Conservation (phyloP, 2,797 vertebrate species). For the Cuniculus paca region DNA sequence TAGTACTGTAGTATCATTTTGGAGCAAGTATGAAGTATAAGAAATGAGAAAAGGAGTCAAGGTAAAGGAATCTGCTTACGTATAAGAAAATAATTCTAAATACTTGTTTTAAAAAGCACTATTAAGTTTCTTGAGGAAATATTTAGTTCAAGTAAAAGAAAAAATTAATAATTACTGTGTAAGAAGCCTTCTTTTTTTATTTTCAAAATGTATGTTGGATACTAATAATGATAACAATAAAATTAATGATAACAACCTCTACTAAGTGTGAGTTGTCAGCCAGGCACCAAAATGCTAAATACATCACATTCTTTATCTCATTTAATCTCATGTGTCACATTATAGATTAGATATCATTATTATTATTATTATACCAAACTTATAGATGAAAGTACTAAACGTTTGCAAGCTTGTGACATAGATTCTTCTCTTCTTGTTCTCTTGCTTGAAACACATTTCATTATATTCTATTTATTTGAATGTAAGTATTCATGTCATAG, state of each 20-base stretch:
- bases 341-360: background rate
- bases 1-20: background rate
- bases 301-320: background rate
- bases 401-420: background rate
- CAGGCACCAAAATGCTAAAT: background rate
- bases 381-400: background rate
- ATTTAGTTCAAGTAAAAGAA: conserved; percentile 26
- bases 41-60: background rate
- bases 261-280: background rate
- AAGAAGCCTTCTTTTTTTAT: background rate
- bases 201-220: background rate
- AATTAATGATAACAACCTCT: background rate
- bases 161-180: background rate
- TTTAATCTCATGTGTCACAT: background rate
- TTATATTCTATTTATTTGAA: background rate
- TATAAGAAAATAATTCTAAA: background rate
- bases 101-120: background rate
- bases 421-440: background rate
- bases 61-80: background rate
- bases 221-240: background rate
- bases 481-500: background rate
- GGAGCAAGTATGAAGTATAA: background rate
- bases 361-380: background rate
- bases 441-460: background rate
- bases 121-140: background rate